Evolutionary conservation across 2,888 invertebrate species (phyloP).

Genomic region (Pemphredon lugubris): DNA sequence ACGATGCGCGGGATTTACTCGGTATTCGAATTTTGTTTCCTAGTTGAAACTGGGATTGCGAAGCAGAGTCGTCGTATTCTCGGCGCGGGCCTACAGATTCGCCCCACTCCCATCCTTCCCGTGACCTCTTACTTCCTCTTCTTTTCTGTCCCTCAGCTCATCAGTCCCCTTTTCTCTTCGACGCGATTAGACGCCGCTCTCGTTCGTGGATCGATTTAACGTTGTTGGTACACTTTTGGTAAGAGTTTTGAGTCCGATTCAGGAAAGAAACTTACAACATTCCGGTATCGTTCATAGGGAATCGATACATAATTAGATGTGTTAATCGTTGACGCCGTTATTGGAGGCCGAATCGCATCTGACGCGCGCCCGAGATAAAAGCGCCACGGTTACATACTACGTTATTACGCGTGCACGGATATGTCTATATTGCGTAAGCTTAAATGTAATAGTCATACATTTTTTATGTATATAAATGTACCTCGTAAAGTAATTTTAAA

Average conservation of each 20-base stretch:
- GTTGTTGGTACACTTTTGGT: too few relatives aligned
- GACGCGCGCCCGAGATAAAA: constrained; percentile 50
- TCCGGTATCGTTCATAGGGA: constrained; percentile 77
- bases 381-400: constrained; percentile 63
- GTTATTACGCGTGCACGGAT: constrained; percentile 75
- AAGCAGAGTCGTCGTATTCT: constrained; percentile 14
- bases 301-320: constrained; percentile 72
- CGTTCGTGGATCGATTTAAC: background rate
- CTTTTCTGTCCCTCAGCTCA: too few relatives aligned
- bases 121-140: background rate
- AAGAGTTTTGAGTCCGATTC: constrained; percentile 34
- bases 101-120: background rate
- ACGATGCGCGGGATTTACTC: too few relatives aligned
- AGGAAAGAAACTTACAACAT: constrained; percentile 75
- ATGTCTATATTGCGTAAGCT: constrained; percentile 74
- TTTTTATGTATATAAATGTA: constrained; percentile 81
- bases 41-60: too few relatives aligned
- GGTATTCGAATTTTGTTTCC: too few relatives aligned
- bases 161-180: background rate
- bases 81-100: constrained; percentile 40
- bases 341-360: constrained; percentile 23
- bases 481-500: constrained; percentile 80
- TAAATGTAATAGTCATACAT: constrained; percentile 78
- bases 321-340: constrained; percentile 47
- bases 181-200: background rate